These are phyloP conservation scores for Dioctria linearis DNA, from an alignment of 2,888 invertebrate genomes.

Conservation along the genomic window DNA sequence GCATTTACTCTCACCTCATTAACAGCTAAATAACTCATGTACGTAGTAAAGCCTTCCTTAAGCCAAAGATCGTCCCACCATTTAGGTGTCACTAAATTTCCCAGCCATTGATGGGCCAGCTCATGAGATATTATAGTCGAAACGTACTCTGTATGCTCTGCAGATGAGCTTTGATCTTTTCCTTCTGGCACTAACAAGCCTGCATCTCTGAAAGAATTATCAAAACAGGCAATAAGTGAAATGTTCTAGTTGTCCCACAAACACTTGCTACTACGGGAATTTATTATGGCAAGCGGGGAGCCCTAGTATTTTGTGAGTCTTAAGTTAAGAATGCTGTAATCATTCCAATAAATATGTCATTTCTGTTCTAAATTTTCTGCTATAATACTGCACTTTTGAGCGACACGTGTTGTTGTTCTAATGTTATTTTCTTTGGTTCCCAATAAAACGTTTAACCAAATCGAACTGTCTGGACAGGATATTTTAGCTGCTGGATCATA, in stretches of 20 bases:
- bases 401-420: slow-evolving; percentile 6
- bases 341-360: slow-evolving; percentile 38
- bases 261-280: slow-evolving; percentile 14
- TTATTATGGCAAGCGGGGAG: slow-evolving; percentile 33
- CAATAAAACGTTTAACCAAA: too few species aligned
- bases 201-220: slow-evolving; percentile 73
- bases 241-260: not conserved
- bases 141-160: slow-evolving; percentile 76
- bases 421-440: too few species aligned
- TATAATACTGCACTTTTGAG: not conserved
- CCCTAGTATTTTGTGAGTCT: not conserved
- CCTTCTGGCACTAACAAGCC: slow-evolving; percentile 72
- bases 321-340: slow-evolving; percentile 18
- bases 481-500: not conserved
- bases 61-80: slow-evolving; percentile 86
- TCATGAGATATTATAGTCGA: slow-evolving; percentile 83
- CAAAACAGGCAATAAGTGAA: slow-evolving; percentile 57
- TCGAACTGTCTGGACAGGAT: slow-evolving; percentile 2
- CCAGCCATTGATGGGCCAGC: slow-evolving; percentile 87
- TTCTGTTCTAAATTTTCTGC: slow-evolving; percentile 26
- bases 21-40: slow-evolving; percentile 71
- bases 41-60: slow-evolving; percentile 74
- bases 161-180: slow-evolving; percentile 70
- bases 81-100: slow-evolving; percentile 81
- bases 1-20: slow-evolving; percentile 61